Percentiles rank a stretch among this genome's conserved stretches.
phyloP scores from a whole-genome alignment of 2,113 vertebrate genomes.

The Melanotaenia duboulayi region DNA sequence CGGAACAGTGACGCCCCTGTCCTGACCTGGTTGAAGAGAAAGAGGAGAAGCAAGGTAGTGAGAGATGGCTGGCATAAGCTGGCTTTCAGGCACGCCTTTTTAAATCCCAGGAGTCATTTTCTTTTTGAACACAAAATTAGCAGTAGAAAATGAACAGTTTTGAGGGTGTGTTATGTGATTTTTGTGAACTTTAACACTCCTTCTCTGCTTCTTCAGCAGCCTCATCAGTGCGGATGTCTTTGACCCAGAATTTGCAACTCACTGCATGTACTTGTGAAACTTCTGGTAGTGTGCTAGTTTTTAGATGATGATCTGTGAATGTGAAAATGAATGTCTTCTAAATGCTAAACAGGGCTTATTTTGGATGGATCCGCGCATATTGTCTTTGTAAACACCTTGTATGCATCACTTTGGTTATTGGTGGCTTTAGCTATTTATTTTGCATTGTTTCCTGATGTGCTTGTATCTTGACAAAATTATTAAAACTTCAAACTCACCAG shows the following conservation, averaged over 20 bases:
- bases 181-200: conserved; percentile 78
- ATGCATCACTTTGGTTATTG: conserved; percentile 56
- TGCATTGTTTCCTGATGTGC: conserved; percentile 55
- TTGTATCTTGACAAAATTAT: conserved; percentile 61
- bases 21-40: conserved; percentile 69
- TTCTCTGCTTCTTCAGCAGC: conserved; percentile 77
- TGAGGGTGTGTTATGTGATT: conserved; percentile 68
- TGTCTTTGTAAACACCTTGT: conserved; percentile 60
- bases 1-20: conserved; percentile 78
- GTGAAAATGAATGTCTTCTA: conserved; percentile 77
- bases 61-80: conserved; percentile 54
- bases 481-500: conserved; percentile 48
- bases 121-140: conserved; percentile 65
- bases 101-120: conserved; percentile 67
- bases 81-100: conserved; percentile 70
- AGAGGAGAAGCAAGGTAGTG: conserved; percentile 52
- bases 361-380: conserved; percentile 55
- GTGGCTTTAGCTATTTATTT: conserved; percentile 56
- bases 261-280: conserved; percentile 85
- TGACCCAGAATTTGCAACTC: conserved; percentile 80
- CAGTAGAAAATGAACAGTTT: conserved; percentile 71
- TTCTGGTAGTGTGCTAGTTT: conserved; percentile 80
- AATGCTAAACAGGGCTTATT: conserved; percentile 74
- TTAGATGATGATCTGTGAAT: conserved; percentile 79
- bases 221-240: conserved; percentile 76